Conservation (phyloP, 2,113 vertebrate genomes). For the Myanophis thanlyinensis region DNA sequence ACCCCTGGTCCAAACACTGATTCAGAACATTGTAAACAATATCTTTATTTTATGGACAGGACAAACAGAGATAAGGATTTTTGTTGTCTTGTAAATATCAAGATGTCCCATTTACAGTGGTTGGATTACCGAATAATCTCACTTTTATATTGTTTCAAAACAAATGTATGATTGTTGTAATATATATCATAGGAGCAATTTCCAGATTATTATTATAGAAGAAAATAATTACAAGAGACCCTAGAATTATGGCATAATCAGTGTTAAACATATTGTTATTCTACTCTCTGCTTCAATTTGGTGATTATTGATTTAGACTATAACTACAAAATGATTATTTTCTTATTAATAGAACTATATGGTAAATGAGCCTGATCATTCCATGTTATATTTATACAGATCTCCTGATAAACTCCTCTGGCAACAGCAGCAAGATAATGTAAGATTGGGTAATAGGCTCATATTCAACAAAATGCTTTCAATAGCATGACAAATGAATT, state of each 20-base stretch:
- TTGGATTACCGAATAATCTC: neutral
- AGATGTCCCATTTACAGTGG: neutral
- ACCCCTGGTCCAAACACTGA: neutral
- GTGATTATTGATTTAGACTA: neutral
- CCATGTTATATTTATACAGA: constrained; percentile 54
- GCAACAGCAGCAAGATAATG: constrained; percentile 59
- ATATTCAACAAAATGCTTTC: constrained; percentile 55
- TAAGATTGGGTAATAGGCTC: constrained; percentile 16
- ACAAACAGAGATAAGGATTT: neutral
- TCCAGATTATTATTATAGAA: neutral
- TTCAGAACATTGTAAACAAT: neutral
- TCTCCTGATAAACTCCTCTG: constrained; percentile 38
- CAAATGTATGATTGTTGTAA: neutral
- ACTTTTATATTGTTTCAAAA: neutral
- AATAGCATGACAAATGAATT: constrained; percentile 4
- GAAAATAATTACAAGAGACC: fast-evolving
- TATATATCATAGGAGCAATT: fast-evolving
- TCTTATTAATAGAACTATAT: constrained; percentile 22
- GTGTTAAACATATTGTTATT: neutral
- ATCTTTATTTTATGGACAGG: neutral
- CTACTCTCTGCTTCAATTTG: neutral
- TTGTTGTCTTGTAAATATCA: neutral
- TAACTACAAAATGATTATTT: constrained; percentile 15
- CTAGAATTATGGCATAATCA: neutral
- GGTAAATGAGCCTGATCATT: constrained; percentile 57